Evolutionary conservation across 2,113 vertebrate species (phyloP).

Genomic region (Hippocampus guttulatus): DNA sequence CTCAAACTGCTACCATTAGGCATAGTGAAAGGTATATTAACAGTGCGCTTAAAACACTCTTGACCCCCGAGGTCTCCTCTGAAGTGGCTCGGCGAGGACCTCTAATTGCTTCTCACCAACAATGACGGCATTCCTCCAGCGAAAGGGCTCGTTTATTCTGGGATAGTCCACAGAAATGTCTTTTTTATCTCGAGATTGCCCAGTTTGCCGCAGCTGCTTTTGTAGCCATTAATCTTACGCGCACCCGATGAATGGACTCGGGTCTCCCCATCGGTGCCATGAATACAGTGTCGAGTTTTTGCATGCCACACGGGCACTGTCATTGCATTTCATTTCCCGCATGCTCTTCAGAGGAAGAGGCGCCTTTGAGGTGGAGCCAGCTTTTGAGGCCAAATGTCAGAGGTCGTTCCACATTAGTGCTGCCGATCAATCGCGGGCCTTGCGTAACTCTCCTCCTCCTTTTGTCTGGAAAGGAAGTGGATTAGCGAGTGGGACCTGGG

Average conservation of each 20-base stretch:
- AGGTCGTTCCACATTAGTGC: constrained; percentile 70
- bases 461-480: constrained; percentile 69
- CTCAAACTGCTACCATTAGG: constrained; percentile 22
- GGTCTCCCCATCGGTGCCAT: constrained; percentile 8
- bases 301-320: constrained; percentile 18
- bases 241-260: constrained; percentile 1
- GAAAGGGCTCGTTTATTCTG: constrained; percentile 32
- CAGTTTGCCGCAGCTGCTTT: constrained; percentile 9
- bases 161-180: constrained; percentile 39
- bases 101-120: constrained; percentile 58
- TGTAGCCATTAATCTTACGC: constrained; percentile 1
- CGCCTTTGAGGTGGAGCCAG: constrained; percentile 53
- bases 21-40: constrained; percentile 51
- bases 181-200: constrained; percentile 16
- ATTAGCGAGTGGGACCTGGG: constrained; percentile 61
- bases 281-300: constrained; percentile 11
- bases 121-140: constrained; percentile 35
- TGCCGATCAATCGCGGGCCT: constrained; percentile 65
- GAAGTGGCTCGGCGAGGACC: constrained; percentile 38
- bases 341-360: constrained; percentile 51
- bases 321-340: constrained; percentile 49
- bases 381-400: constrained; percentile 65
- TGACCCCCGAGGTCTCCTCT: constrained; percentile 37
- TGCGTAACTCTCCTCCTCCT: constrained; percentile 65
- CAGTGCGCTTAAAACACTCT: constrained; percentile 46